These are phyloP conservation scores for Loripinus fragilis DNA, from an alignment of 2,888 invertebrate genomes.

Conservation along the genomic window DNA sequence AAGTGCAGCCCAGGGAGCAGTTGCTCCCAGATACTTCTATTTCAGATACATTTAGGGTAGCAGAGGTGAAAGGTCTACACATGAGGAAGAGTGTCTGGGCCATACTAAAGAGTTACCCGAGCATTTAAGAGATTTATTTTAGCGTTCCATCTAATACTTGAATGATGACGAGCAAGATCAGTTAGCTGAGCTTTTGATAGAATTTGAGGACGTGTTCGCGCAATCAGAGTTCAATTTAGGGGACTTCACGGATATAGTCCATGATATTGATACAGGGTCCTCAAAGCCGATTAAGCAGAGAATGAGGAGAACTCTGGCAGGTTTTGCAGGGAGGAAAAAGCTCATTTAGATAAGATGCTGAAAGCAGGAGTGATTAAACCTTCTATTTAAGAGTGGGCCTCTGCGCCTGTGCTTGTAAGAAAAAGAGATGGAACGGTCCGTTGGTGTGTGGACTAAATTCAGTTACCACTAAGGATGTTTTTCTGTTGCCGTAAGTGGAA, in stretches of 20 bases:
- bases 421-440: background rate
- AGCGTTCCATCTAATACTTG: slow-evolving; percentile 10
- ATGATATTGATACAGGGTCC: background rate
- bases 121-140: slow-evolving; percentile 23
- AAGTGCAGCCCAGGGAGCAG: too few species aligned
- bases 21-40: too few species aligned
- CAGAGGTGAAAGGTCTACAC: too few species aligned
- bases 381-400: background rate
- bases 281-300: too few species aligned
- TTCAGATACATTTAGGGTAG: too few species aligned
- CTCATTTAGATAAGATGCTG: background rate
- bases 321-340: background rate
- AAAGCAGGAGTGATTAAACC: background rate
- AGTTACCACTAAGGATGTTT: background rate
- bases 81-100: background rate
- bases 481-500: background rate
- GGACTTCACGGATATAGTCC: background rate
- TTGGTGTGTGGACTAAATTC: background rate
- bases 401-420: background rate
- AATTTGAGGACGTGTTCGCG: slow-evolving; percentile 41
- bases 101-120: background rate
- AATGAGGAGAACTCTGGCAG: background rate
- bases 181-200: slow-evolving; percentile 19
- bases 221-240: slow-evolving; percentile 36
- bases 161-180: background rate